Base-by-base conservation (phyloP, 2,888 invertebrate genomes). In the Kuschelorhynchus macadamiae region DNA sequence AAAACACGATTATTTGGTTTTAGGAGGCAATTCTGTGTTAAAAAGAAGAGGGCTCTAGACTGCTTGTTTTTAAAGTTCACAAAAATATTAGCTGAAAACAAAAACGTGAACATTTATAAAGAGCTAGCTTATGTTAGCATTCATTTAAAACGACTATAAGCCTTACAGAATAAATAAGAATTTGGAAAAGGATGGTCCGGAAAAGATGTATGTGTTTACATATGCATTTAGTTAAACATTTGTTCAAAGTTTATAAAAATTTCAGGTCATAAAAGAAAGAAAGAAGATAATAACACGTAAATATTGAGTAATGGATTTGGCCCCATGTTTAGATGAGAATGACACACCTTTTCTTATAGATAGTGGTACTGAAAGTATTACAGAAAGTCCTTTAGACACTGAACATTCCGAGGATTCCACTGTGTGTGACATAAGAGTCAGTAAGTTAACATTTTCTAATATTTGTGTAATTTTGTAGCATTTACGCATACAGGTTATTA, bases 311-410 rank as follows among this genome's bases (percentile, higher is more conserved):
- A 79, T 79, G 79, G 79, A 79, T 77, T 71, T 74, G 62, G 72
- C 71, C 44, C 68, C 71, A 66, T 75, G 71, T 60, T 60, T 75
- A 56, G 70, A 71, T 66, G 77, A 77, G 70, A 74, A 75, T 76
- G 77, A 75, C 71, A 74, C 79, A 73, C 77, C 78, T 71, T 71
- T 76, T 68, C 73, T 78, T 49, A 75, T 77, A 66, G 80, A 80
- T 67, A 80, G 79, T 75, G 78, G 77, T 56, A 79, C 79, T 25
- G 80, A 79, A 71, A 79, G 78, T 73, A 78, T 75, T 67, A 76
- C 74, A 49, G 77, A 76, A 56, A 77, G 77, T 64, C 77, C 77
- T 36, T 70, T 76, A 67, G 79, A 78, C 63, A 75, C 74, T 70
- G 75, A 75, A 71, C 75, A 76, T 44, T 77, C 74, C 36, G 76